These are phyloP conservation scores for Xiphophorus couchianus DNA, from an alignment of 2,113 vertebrate genomes.

Conservation along the genomic window DNA sequence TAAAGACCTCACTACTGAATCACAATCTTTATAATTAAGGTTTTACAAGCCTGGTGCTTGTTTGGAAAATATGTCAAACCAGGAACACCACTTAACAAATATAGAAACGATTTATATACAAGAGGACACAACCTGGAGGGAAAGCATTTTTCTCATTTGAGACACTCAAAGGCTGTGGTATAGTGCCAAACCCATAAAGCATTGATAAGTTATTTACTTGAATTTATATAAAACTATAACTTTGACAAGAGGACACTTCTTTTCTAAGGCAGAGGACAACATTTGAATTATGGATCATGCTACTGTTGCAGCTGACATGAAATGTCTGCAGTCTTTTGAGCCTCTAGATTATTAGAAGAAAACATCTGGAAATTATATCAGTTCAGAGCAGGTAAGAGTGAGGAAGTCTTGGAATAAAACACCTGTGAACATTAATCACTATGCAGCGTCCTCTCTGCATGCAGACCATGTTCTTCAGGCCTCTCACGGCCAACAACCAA, in stretches of 20 bases:
- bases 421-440: slow-evolving; percentile 27
- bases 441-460: slow-evolving; percentile 24
- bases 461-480: slow-evolving; percentile 31
- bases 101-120: neutral
- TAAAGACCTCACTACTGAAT: no score
- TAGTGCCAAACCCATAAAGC: neutral
- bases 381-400: slow-evolving; percentile 20
- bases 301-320: slow-evolving; percentile 1
- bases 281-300: neutral
- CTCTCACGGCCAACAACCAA: slow-evolving; percentile 25
- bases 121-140: neutral
- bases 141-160: neutral
- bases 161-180: neutral
- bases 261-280: neutral
- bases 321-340: neutral
- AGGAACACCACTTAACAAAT: neutral
- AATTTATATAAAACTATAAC: no score
- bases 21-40: neutral
- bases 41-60: neutral
- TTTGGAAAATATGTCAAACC: neutral
- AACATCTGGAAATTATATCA: slow-evolving; percentile 20
- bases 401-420: slow-evolving; percentile 23
- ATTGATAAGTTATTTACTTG: neutral
- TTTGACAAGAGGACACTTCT: no score
- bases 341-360: neutral